These are phyloP conservation scores for Macrostomum lignano DNA, from an alignment of 1,140 invertebrate genomes.

Conservation along the genomic window DNA sequence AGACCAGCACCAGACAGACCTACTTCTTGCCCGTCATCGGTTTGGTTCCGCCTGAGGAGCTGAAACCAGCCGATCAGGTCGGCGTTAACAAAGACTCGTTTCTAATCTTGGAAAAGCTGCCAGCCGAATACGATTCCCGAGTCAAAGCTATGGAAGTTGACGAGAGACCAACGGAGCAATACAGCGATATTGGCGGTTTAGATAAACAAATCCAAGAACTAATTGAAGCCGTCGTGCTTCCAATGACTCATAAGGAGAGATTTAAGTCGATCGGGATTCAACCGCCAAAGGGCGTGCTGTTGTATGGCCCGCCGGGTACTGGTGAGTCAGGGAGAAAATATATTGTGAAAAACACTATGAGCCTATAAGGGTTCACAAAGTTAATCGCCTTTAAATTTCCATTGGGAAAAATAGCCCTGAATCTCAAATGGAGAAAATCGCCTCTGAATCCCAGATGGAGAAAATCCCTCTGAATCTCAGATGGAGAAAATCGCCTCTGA, in stretches of 20 bases:
- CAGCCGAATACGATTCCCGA: slow-evolving; percentile 78
- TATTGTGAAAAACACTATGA: too few species aligned
- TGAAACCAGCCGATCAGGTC: slow-evolving; percentile 87
- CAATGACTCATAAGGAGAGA: slow-evolving; percentile 97
- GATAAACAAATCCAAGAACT: slow-evolving; percentile 85
- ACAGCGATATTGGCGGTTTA: slow-evolving; percentile 89
- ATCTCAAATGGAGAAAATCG: too few species aligned
- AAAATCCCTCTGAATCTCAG: too few species aligned
- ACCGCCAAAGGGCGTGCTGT: slow-evolving; percentile 70
- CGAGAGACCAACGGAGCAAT: slow-evolving; percentile 90
- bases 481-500: too few species aligned
- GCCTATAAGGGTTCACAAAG: too few species aligned
- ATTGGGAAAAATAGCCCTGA: too few species aligned
- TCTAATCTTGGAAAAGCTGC: slow-evolving; percentile 77
- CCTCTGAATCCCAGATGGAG: too few species aligned
- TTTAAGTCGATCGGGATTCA: slow-evolving; percentile 93
- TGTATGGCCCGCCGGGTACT: slow-evolving; percentile 89
- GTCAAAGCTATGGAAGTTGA: slow-evolving; percentile 99
- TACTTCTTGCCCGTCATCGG: slow-evolving; percentile 97
- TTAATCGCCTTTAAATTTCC: too few species aligned
- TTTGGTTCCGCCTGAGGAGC: slow-evolving; percentile 73
- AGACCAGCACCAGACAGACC: slow-evolving; percentile 92
- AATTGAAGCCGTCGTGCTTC: slow-evolving; percentile 88
- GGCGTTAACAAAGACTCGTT: slow-evolving; percentile 99
- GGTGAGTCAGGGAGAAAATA: too few species aligned